Conservation (phyloP, 2,888 invertebrate species). For the Microctonus aethiopoides region DNA sequence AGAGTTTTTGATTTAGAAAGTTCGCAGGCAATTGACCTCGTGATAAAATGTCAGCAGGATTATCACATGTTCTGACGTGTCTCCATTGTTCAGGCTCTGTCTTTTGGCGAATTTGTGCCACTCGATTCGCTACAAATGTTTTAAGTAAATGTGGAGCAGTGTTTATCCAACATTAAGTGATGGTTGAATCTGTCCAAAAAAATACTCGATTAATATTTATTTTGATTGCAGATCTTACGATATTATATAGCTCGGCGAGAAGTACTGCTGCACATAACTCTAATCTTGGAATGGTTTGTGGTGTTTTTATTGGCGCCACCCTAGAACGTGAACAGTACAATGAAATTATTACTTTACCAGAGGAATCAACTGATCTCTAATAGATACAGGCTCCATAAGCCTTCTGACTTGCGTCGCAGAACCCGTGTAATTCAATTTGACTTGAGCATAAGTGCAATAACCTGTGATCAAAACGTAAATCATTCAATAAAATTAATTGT, state of each 20-base stretch:
- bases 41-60: slow-evolving; percentile 31
- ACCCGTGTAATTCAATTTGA: slow-evolving; percentile 41
- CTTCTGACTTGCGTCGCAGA: too few species aligned
- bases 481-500: slow-evolving; percentile 33
- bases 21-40: slow-evolving; percentile 21
- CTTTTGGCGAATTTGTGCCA: slow-evolving; percentile 24
- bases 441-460: slow-evolving; percentile 20
- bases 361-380: too few species aligned
- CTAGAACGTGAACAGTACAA: too few species aligned
- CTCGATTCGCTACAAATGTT: slow-evolving; percentile 31
- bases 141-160: slow-evolving; percentile 11
- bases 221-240: not conserved
- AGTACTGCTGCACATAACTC: slow-evolving; percentile 29
- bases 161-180: slow-evolving; percentile 18
- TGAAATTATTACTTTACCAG: too few species aligned
- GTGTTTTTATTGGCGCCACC: slow-evolving; percentile 26
- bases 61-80: slow-evolving; percentile 20
- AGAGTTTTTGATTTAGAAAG: slow-evolving; percentile 6
- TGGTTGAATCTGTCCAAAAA: slow-evolving; percentile 21
- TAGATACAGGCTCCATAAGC: too few species aligned
- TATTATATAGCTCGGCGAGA: slow-evolving; percentile 19
- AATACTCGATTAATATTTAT: not conserved
- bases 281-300: slow-evolving; percentile 19
- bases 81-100: slow-evolving; percentile 11
- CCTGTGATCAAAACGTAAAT: slow-evolving; percentile 35